Percentiles rank a stretch among this genome's conserved stretches.
phyloP scores from a whole-genome alignment of 2,113 vertebrate species.

The Chaetodon auriga region DNA sequence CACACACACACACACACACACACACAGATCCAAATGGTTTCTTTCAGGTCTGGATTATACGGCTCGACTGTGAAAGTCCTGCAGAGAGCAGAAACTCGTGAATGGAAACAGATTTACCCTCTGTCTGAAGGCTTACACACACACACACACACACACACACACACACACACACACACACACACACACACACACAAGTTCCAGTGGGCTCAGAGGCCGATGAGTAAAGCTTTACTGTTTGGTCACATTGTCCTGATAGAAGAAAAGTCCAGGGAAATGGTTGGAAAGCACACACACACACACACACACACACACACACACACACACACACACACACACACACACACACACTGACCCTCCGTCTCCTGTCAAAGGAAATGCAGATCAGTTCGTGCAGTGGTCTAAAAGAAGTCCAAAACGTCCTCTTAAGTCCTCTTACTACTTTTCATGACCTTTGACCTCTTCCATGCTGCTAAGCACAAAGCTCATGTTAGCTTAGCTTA shows the following conservation, averaged over 20 bases:
- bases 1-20: conserved; percentile 4
- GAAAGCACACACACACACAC: not conserved
- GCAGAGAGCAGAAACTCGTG: conserved; percentile 36
- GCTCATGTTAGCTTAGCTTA: too few relatives aligned
- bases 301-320: conserved; percentile 3
- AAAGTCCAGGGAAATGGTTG: not conserved
- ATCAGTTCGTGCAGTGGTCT: not conserved
- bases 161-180: not conserved
- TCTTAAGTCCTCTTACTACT: too few relatives aligned
- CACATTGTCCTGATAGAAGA: conserved; percentile 12
- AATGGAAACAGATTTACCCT: conserved; percentile 46
- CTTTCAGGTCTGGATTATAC: conserved; percentile 48
- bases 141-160: not conserved
- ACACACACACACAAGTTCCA: not conserved
- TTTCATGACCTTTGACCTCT: too few relatives aligned
- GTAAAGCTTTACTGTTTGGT: conserved; percentile 33
- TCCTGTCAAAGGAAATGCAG: conserved; percentile 11
- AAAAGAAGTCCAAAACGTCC: not conserved
- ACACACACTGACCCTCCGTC: not conserved
- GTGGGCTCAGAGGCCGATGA: conserved; percentile 3
- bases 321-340: not conserved
- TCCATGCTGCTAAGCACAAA: too few relatives aligned
- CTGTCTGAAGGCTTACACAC: not conserved
- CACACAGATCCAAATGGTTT: conserved; percentile 7
- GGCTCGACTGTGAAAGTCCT: conserved; percentile 19